Conservation (phyloP, 2,888 invertebrate genomes). For the Drosophila kuntzei region DNA sequence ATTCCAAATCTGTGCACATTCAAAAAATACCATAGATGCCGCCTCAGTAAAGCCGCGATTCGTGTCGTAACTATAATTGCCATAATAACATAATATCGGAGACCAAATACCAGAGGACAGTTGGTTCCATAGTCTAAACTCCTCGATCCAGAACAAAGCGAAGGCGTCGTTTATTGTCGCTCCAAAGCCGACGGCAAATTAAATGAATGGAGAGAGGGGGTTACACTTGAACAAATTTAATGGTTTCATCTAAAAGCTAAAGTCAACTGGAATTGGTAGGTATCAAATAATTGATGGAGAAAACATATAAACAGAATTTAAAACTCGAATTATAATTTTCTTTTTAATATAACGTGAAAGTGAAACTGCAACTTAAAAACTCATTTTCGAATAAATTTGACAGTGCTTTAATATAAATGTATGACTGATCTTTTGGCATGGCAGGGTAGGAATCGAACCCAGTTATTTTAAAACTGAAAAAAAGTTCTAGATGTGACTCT, state of each 20-base stretch:
- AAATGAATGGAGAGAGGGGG: background rate
- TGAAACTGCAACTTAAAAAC: no score
- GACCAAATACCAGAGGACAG: conserved; percentile 37
- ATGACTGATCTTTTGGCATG: no score
- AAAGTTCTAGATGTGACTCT: no score
- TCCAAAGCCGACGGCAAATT: conserved; percentile 21
- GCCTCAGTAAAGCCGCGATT: conserved; percentile 53
- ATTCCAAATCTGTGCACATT: conserved; percentile 58
- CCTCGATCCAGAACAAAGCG: conserved; percentile 17
- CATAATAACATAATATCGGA: conserved; percentile 79
- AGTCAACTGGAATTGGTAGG: background rate
- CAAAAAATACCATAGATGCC: conserved; percentile 76
- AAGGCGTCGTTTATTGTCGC: conserved; percentile 62
- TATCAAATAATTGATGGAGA: background rate
- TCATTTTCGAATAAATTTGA: no score
- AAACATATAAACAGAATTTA: no score
- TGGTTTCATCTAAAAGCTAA: background rate
- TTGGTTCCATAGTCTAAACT: conserved; percentile 3
- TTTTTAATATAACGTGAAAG: no score
- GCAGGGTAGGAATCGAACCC: no score
- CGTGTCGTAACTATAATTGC: conserved; percentile 80
- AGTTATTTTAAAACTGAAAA: no score
- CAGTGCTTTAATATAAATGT: no score
- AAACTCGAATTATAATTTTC: no score
- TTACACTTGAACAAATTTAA: conserved; percentile 31